Percentiles rank a stretch among this genome's conserved stretches.
phyloP scores from a whole-genome alignment of 2,797 vertebrate genomes.

The Enteromius viviparus region DNA sequence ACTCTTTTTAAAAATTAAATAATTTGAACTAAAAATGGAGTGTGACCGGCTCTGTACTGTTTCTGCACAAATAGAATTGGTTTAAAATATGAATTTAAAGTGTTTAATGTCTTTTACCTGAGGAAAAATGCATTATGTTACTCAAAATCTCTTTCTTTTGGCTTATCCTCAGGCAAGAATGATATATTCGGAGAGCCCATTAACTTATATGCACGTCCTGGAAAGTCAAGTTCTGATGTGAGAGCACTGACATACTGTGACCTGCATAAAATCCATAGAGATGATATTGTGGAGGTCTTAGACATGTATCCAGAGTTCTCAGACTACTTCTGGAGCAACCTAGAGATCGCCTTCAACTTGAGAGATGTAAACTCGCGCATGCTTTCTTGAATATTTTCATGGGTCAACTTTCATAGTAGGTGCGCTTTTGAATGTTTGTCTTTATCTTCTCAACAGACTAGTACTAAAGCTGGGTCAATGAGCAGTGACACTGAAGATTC shows the following conservation, averaged over 20 bases:
- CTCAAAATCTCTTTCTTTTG: not conserved
- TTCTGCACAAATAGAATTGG: not conserved
- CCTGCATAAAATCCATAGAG: constrained; percentile 89
- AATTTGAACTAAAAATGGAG: not conserved
- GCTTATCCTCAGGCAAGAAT: constrained; percentile 80
- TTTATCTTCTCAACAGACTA: constrained; percentile 72
- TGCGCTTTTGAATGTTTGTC: constrained; percentile 18
- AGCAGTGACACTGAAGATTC: constrained; percentile 73
- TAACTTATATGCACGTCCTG: constrained; percentile 81
- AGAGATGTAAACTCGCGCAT: constrained; percentile 78
- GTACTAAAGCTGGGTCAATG: constrained; percentile 77
- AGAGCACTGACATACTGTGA: constrained; percentile 90
- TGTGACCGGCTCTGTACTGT: not conserved
- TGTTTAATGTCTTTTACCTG: not conserved
- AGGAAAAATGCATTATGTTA: not conserved
- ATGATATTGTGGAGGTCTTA: constrained; percentile 89
- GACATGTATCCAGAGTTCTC: constrained; percentile 93
- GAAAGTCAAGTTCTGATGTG: constrained; percentile 87
- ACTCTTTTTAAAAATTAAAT: not conserved
- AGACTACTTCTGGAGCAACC: constrained; percentile 88
- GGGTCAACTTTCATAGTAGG: not conserved
- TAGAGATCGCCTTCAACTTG: constrained; percentile 92
- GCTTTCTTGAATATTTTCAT: no score
- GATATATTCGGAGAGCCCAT: constrained; percentile 91
- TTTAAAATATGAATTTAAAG: not conserved